Conservation (phyloP, 2,888 invertebrate genomes). For the Junonia oenone region DNA sequence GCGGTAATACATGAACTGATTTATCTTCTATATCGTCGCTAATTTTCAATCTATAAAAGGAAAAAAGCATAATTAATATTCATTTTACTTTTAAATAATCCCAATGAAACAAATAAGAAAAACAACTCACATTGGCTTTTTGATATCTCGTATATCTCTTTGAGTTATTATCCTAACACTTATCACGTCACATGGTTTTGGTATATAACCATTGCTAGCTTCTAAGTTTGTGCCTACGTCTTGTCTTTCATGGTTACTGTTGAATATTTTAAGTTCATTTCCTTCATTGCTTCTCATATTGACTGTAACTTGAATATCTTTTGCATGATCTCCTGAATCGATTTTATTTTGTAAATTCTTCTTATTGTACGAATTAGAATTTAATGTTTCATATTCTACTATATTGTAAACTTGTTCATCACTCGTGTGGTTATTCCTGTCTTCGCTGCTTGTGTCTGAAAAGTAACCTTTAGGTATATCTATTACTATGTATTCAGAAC, state of each 20-base stretch:
- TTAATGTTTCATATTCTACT: conserved; percentile 56
- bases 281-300: conserved; percentile 39
- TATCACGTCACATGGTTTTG: conserved; percentile 49
- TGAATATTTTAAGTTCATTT: conserved; percentile 37
- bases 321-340: conserved; percentile 35
- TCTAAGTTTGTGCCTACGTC: neutral
- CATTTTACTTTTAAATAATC: too few species aligned
- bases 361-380: conserved; percentile 34
- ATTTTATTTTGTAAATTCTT: conserved; percentile 26
- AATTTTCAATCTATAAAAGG: conserved; percentile 47
- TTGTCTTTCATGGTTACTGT: conserved; percentile 29
- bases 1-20: conserved; percentile 34
- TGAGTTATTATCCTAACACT: conserved; percentile 56
- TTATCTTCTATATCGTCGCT: conserved; percentile 48
- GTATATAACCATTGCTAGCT: conserved; percentile 41
- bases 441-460: conserved; percentile 42
- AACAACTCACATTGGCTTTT: conserved; percentile 52
- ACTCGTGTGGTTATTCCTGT: conserved; percentile 42
- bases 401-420: conserved; percentile 63
- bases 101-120: too few species aligned
- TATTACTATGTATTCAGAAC: conserved; percentile 53
- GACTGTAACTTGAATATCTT: conserved; percentile 34
- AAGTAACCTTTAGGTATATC: conserved; percentile 62
- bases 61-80: too few species aligned
- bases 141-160: conserved; percentile 41